Evolutionary conservation across 2,888 invertebrate species (phyloP), one percentile per base, ranked within the genome.

Genomic region (Stenchaetothrips biformis): DNA sequence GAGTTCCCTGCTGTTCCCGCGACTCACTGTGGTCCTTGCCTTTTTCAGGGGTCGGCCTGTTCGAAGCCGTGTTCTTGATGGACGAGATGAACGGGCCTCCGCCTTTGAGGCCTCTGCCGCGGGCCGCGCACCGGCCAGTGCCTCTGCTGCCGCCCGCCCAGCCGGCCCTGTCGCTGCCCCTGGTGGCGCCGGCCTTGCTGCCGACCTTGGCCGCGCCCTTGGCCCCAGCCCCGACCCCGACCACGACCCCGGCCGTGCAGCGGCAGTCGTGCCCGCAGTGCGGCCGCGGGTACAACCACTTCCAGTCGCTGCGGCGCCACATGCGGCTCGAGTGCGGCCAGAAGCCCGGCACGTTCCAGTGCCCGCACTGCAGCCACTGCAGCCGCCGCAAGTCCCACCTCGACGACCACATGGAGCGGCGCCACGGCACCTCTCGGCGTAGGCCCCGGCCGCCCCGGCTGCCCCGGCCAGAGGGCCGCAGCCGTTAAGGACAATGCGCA

Each of bases 291-390:
- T 59, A 59, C 49, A 47, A 21, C 25, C 78, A 62, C 59, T 86
- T 86, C 77, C 91, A 91, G 84, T 89, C 89, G 77, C 89, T 90
- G 86, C 88, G 90, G 82, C 88, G 90, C 83, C 90, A 91, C 84
- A 83, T 90, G 83, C 88, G 88, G 81, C 88, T 89, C 83, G 90
- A 91, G 84, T 91, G 91, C 83, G 90, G 91, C 80, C 16, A 59
- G 13, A 88, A 89, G 80, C 87, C 87, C 82, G 90, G 90, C 0
- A 88, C 88, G 78, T 89, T 90, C 83, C 86, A 87, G 81, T 91
- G 91, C 82, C 87, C 87, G 0, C 87, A 89, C 83, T 91, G 91
- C 82, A 86, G 87, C 6, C 87, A 87, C 82, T 86, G 88, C 82
- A 88, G 89, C 47, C 88, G 88, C 82, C 89, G 89, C 83, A 88